phyloP scores from a whole-genome alignment of 2,113 vertebrate species.

The Meleagris gallopavo region DNA sequence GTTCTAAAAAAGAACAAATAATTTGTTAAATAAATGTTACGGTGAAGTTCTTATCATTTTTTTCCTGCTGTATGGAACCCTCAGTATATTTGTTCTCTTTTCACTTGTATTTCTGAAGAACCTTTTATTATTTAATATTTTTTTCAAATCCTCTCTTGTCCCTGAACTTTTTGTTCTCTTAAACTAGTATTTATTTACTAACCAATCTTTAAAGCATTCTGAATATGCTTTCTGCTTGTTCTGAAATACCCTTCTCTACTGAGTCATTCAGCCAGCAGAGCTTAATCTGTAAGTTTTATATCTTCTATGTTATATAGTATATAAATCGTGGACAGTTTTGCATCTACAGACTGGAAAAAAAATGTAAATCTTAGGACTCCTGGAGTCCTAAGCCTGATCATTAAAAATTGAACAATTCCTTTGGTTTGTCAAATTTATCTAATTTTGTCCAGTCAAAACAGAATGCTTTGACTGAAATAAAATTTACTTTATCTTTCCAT shows the following conservation, averaged over 20 bases:
- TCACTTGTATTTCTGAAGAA: background rate
- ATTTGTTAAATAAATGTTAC: background rate
- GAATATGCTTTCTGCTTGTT: background rate
- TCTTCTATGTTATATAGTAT: background rate
- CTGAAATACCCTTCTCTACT: background rate
- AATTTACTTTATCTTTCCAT: background rate
- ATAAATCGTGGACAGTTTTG: slow-evolving; percentile 1
- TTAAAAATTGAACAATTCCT: background rate
- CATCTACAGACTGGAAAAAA: background rate
- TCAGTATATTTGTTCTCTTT: background rate
- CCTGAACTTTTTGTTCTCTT: background rate
- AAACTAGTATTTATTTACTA: background rate
- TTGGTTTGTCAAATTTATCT: background rate
- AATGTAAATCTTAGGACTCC: background rate
- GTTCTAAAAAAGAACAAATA: background rate
- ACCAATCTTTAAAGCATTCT: background rate
- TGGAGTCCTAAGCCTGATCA: background rate
- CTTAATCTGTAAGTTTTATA: background rate
- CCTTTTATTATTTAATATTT: background rate
- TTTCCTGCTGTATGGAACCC: background rate
- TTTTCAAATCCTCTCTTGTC: background rate
- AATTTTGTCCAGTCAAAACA: background rate
- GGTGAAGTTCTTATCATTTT: slow-evolving; percentile 18
- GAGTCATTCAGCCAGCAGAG: background rate
- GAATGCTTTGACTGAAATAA: background rate